Percentiles rank a stretch among this genome's conserved stretches.
Evolutionary conservation across 2,113 vertebrate species (phyloP).

Genomic region (Pygoscelis antarcticus): DNA sequence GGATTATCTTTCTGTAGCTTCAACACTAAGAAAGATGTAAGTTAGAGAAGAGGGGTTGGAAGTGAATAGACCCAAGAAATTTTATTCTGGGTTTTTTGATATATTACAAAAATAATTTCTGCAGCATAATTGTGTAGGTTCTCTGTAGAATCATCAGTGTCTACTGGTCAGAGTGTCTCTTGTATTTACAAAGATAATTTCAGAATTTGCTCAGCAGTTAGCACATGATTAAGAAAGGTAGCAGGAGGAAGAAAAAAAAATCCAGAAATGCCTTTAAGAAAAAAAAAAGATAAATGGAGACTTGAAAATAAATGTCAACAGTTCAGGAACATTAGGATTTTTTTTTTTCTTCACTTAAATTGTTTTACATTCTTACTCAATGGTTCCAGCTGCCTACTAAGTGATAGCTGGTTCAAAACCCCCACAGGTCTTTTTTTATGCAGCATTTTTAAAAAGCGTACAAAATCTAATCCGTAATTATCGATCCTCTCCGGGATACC

Average conservation of each 20-base stretch:
- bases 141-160: not conserved
- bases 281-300: not conserved
- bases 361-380: not conserved
- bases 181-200: not conserved
- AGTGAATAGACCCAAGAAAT: not conserved
- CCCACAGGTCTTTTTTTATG: not conserved
- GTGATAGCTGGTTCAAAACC: not conserved
- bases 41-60: not conserved
- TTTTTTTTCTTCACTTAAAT: not conserved
- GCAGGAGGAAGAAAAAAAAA: not conserved
- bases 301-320: not conserved
- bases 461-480: not conserved
- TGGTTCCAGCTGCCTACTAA: not conserved
- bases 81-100: not conserved
- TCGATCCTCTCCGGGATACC: not conserved
- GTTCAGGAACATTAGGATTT: not conserved
- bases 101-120: not conserved
- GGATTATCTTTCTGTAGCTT: not conserved
- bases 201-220: not conserved
- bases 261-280: not conserved
- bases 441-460: not conserved
- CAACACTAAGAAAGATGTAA: not conserved
- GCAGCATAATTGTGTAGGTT: not conserved
- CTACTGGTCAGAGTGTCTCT: not conserved
- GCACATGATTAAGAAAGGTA: not conserved